Conservation (phyloP, 30 jellyfish, hydroid and myxozoan species). For the Mastigias papua region DNA sequence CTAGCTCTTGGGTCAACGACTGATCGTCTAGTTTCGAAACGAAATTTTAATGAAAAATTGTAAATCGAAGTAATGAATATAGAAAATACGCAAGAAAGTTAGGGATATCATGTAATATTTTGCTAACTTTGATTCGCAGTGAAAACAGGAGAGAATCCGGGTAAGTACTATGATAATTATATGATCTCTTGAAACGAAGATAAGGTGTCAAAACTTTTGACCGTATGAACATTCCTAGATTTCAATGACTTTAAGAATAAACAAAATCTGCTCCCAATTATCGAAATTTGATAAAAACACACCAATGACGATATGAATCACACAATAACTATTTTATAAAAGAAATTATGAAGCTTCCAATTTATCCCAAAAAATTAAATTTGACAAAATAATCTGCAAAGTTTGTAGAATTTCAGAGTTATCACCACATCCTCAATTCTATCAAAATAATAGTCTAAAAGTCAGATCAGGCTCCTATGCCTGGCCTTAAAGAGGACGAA, state of each 20-base stretch:
- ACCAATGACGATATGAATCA: neutral
- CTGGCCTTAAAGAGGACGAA: too few relatives aligned
- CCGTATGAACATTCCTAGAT: neutral
- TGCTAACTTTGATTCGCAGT: neutral
- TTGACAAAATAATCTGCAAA: neutral
- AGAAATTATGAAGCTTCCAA: neutral
- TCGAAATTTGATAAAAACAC: neutral
- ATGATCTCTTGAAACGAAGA: neutral
- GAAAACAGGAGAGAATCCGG: neutral
- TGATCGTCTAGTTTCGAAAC: slow-evolving; percentile 22
- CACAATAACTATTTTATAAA: neutral
- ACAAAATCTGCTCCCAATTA: neutral
- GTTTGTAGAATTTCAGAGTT: too few relatives aligned
- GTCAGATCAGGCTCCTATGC: too few relatives aligned
- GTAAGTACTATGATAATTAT: neutral
- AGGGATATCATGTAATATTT: neutral
- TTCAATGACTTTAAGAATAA: neutral
- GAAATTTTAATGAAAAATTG: slow-evolving; percentile 1
- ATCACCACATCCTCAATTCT: too few relatives aligned
- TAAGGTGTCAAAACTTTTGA: neutral
- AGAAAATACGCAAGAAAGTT: neutral
- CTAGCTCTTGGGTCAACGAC: slow-evolving; percentile 33
- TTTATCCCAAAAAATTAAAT: too few relatives aligned
- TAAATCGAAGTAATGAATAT: slow-evolving; percentile 30
- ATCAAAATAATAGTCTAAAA: too few relatives aligned